Evolutionary conservation across 1,140 invertebrate species (phyloP).

Genomic region (Caenorhabditis latens): DNA sequence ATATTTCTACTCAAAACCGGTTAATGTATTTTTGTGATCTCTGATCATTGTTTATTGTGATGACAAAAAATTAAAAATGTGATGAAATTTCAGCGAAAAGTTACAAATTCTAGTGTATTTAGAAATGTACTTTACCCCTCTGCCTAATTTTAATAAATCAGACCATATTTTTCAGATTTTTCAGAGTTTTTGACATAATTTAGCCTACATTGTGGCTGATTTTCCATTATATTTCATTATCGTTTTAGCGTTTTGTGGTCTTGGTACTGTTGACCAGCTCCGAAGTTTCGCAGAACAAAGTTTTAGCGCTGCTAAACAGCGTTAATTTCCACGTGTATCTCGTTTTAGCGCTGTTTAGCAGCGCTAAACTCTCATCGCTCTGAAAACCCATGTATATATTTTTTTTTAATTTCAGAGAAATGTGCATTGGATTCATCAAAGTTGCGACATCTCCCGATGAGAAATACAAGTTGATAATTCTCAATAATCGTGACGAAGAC

Average conservation of each 20-base stretch:
- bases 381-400: neutral
- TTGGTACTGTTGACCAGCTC: neutral
- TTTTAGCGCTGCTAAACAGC: neutral
- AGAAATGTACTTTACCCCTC: no score
- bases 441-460: neutral
- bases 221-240: neutral
- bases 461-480: conserved; percentile 67
- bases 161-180: neutral
- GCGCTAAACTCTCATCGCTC: neutral
- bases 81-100: no score
- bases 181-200: neutral
- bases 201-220: neutral
- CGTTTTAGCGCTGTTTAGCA: neutral
- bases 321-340: neutral
- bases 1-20: neutral
- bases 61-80: no score
- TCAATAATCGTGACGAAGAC: conserved; percentile 71
- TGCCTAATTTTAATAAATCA: no score
- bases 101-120: no score
- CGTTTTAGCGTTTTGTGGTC: neutral
- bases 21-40: no score
- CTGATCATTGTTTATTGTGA: no score
- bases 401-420: neutral
- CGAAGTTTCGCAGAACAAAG: neutral
- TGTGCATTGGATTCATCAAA: conserved; percentile 51